These are phyloP conservation scores for Formica exsecta DNA, from an alignment of 1,140 invertebrate species.

Conservation along the genomic window DNA sequence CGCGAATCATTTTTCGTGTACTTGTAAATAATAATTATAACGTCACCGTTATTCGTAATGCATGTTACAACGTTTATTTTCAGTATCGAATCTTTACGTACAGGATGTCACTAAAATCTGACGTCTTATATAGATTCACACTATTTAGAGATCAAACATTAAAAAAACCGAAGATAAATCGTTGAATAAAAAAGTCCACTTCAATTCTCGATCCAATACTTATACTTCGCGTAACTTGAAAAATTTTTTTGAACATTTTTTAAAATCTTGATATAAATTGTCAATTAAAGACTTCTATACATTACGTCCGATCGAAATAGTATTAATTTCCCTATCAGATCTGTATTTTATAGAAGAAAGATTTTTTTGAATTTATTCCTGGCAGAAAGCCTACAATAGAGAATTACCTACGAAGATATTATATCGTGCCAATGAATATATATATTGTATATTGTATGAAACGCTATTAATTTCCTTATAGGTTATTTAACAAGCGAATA, in stretches of 20 bases:
- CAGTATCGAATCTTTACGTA: neutral
- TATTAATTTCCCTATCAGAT: neutral
- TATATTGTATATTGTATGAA: neutral
- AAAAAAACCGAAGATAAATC: neutral
- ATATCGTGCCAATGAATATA: neutral
- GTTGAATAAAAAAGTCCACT: neutral
- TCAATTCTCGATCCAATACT: neutral
- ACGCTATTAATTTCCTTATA: conserved; percentile 14
- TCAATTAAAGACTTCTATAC: neutral
- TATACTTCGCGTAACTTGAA: neutral
- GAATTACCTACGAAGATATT: neutral
- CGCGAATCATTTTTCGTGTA: neutral
- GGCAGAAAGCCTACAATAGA: neutral
- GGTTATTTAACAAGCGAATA: conserved; percentile 43
- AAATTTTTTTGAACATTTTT: neutral
- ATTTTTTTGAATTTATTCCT: conserved; percentile 1
- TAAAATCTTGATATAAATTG: neutral
- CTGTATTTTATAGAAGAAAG: neutral
- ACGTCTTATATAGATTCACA: neutral
- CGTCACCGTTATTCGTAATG: too few species aligned
- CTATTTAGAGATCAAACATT: neutral
- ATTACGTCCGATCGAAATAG: neutral
- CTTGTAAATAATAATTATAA: too few species aligned
- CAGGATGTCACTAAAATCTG: neutral
- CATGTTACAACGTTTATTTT: neutral